These are phyloP conservation scores for Acrocyrtus sp. DNA, from an alignment of 2,888 invertebrate species.

Conservation along the genomic window DNA sequence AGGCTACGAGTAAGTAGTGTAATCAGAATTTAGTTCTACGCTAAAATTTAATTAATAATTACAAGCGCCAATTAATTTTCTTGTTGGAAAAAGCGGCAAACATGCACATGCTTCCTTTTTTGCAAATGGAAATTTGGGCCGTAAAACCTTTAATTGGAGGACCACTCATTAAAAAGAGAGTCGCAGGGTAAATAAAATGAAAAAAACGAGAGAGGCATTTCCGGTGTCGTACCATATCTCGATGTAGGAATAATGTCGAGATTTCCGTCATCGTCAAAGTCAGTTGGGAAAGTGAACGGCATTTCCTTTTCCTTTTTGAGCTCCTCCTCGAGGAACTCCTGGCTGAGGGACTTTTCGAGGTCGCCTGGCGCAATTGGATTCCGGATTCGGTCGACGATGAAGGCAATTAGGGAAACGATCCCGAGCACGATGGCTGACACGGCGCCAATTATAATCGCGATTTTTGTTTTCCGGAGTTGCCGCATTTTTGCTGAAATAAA, in stretches of 20 bases:
- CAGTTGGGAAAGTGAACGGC: constrained; percentile 58
- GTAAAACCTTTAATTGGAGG: constrained; percentile 5
- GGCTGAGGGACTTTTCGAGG: constrained; percentile 61
- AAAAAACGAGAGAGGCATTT: too few species aligned
- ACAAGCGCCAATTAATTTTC: neutral
- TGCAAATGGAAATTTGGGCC: neutral
- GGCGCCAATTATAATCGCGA: constrained; percentile 62
- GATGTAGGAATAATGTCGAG: constrained; percentile 62
- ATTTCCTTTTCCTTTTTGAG: constrained; percentile 59
- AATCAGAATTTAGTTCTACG: too few species aligned
- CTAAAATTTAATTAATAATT: too few species aligned
- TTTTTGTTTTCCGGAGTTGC: constrained; percentile 62
- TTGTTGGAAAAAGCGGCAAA: neutral
- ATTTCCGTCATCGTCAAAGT: constrained; percentile 63
- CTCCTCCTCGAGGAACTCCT: constrained; percentile 61
- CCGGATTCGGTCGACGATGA: constrained; percentile 61
- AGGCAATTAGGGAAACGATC: constrained; percentile 60
- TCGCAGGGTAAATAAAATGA: neutral
- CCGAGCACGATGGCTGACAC: constrained; percentile 59
- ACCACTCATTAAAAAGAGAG: neutral
- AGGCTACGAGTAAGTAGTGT: too few species aligned
- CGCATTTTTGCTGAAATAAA: constrained; percentile 63
- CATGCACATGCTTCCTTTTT: too few species aligned
- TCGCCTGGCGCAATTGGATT: constrained; percentile 60
- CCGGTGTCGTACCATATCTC: constrained; percentile 62